Conservation (phyloP, 1,140 invertebrate species). For the honey bee (Apis mellifera) region DNA sequence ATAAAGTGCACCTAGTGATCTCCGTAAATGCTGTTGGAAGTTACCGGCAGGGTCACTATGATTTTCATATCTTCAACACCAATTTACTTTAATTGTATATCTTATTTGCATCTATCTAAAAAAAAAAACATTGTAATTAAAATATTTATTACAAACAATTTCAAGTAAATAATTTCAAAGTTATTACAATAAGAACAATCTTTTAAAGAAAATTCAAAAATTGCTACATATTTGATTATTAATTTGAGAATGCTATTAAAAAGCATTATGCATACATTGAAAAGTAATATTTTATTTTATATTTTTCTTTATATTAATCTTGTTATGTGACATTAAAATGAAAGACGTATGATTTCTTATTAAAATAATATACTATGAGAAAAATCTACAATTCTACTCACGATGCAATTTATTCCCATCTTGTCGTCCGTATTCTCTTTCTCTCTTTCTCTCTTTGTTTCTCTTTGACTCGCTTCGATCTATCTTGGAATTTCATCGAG, state of each 20-base stretch:
- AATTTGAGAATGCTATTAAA: too few relatives aligned
- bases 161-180: neutral
- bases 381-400: constrained; percentile 40
- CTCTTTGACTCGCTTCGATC: constrained; percentile 36
- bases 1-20: constrained; percentile 70
- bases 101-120: neutral
- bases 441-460: constrained; percentile 12
- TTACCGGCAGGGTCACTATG: constrained; percentile 72
- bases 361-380: neutral
- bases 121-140: neutral
- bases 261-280: neutral
- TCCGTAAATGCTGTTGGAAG: constrained; percentile 53
- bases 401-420: constrained; percentile 38
- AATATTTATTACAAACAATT: too few relatives aligned
- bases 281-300: neutral
- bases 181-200: neutral
- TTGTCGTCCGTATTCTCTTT: constrained; percentile 1
- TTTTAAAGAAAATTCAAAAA: neutral
- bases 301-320: neutral
- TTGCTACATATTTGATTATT: too few relatives aligned
- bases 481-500: constrained; percentile 44
- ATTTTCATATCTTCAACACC: constrained; percentile 2
- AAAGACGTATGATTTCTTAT: neutral
- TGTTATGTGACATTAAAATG: neutral
- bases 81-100: neutral